Evolutionary conservation across 2,113 vertebrate genomes (phyloP).

Genomic region (Capricornis sumatraensis): DNA sequence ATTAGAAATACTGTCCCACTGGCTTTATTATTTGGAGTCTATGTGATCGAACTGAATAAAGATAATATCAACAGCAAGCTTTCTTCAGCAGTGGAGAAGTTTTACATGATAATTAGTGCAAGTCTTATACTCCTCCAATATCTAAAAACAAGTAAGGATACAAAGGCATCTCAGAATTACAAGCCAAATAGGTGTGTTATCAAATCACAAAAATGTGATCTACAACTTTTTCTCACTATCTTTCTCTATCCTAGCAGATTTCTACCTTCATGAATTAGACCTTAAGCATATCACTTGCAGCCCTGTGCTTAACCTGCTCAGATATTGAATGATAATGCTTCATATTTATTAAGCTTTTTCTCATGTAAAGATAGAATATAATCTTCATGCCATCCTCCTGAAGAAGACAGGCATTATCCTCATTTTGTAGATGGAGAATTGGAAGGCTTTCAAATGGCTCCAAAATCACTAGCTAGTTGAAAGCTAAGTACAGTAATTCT

Average conservation of each 20-base stretch:
- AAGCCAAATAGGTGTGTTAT: neutral
- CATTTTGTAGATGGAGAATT: neutral
- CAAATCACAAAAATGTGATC: neutral
- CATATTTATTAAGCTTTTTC: slow-evolving; percentile 19
- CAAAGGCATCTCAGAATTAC: neutral
- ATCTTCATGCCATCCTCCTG: neutral
- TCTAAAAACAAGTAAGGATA: neutral
- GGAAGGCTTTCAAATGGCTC: slow-evolving; percentile 25
- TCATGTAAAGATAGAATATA: neutral
- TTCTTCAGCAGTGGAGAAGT: neutral
- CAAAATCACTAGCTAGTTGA: slow-evolving; percentile 33
- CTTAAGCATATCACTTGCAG: neutral
- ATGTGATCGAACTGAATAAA: neutral
- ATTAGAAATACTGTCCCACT: neutral
- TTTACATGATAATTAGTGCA: neutral
- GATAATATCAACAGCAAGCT: neutral
- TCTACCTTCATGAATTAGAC: neutral
- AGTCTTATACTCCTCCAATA: neutral
- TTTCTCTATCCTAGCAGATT: neutral
- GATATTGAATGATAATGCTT: too few species aligned
- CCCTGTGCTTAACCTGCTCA: neutral
- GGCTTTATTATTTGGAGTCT: neutral
- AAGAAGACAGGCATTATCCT: neutral
- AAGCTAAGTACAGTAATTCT: slow-evolving; percentile 30
- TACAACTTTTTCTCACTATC: neutral